phyloP scores from a whole-genome alignment of 2,797 vertebrate species.

The Rhinophrynus dorsalis region DNA sequence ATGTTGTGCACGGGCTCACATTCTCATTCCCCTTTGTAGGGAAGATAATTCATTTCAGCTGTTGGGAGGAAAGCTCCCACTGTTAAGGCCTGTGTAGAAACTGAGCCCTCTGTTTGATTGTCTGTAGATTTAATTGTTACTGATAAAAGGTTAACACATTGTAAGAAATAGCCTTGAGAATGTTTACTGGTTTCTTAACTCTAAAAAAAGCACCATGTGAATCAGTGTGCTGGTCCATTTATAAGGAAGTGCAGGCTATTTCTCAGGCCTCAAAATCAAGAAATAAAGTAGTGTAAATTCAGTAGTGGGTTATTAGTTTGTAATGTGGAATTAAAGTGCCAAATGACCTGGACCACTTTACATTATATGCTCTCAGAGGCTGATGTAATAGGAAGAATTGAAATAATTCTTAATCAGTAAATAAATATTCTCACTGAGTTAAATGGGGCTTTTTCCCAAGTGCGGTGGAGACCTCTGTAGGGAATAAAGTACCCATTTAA shows the following conservation, averaged over 20 bases:
- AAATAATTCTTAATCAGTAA: too few relatives aligned
- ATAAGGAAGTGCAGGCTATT: not conserved
- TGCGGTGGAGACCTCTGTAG: too few relatives aligned
- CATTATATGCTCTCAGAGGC: too few relatives aligned
- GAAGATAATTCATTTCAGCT: slow-evolving; percentile 52
- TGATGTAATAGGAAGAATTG: too few relatives aligned
- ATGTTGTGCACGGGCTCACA: slow-evolving; percentile 54
- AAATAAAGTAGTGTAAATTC: not conserved
- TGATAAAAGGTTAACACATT: slow-evolving; percentile 8
- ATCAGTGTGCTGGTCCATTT: not conserved
- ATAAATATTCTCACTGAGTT: too few relatives aligned
- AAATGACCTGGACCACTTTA: too few relatives aligned
- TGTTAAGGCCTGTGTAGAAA: slow-evolving; percentile 1
- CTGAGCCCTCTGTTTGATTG: not conserved
- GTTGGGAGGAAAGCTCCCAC: slow-evolving; percentile 53
- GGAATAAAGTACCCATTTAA: too few relatives aligned
- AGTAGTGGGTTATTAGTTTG: too few relatives aligned
- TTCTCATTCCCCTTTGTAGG: slow-evolving; percentile 60
- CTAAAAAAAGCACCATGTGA: slow-evolving; percentile 19
- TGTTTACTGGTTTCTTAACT: slow-evolving; percentile 8
- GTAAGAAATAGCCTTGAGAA: slow-evolving; percentile 13
- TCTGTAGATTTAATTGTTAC: slow-evolving; percentile 9
- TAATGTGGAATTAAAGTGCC: too few relatives aligned
- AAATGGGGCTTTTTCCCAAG: too few relatives aligned
- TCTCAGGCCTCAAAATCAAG: not conserved